Evolutionary conservation across 2,888 invertebrate species (phyloP).

Genomic region (Hedychridium roseum): DNA sequence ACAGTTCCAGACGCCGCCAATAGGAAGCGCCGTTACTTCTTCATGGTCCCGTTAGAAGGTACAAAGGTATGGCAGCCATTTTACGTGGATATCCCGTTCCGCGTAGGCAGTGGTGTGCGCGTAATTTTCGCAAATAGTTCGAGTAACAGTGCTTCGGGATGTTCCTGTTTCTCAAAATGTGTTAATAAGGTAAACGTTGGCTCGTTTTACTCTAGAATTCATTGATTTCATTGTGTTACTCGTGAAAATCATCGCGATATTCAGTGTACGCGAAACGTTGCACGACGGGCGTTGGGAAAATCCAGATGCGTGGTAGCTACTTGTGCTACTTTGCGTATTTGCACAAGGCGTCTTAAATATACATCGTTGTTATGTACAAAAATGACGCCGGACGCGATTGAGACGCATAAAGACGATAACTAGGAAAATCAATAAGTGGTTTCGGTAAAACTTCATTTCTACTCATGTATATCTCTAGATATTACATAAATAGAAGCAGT

Average conservation of each 20-base stretch:
- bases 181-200: slow-evolving; percentile 35
- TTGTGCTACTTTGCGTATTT: slow-evolving; percentile 23
- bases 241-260: slow-evolving; percentile 7
- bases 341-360: slow-evolving; percentile 17
- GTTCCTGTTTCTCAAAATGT: slow-evolving; percentile 35
- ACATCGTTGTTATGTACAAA: slow-evolving; percentile 4
- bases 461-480: too few relatives aligned
- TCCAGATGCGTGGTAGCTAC: slow-evolving; percentile 39
- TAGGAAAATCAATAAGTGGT: slow-evolving; percentile 27
- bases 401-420: slow-evolving; percentile 7
- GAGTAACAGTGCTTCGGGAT: slow-evolving; percentile 31
- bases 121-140: slow-evolving; percentile 40
- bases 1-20: slow-evolving; percentile 27
- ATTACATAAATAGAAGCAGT: slow-evolving; percentile 39
- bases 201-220: slow-evolving; percentile 4
- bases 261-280: slow-evolving; percentile 19
- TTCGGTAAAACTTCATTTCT: too few relatives aligned
- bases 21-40: slow-evolving; percentile 18
- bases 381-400: not conserved
- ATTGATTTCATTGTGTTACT: not conserved
- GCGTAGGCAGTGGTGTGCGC: slow-evolving; percentile 43
- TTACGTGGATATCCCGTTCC: slow-evolving; percentile 44
- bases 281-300: slow-evolving; percentile 31
- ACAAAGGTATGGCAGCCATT: slow-evolving; percentile 47
- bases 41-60: slow-evolving; percentile 34